Base-by-base conservation (phyloP, 2,113 vertebrate genomes). In the Erpornis zantholeuca region DNA sequence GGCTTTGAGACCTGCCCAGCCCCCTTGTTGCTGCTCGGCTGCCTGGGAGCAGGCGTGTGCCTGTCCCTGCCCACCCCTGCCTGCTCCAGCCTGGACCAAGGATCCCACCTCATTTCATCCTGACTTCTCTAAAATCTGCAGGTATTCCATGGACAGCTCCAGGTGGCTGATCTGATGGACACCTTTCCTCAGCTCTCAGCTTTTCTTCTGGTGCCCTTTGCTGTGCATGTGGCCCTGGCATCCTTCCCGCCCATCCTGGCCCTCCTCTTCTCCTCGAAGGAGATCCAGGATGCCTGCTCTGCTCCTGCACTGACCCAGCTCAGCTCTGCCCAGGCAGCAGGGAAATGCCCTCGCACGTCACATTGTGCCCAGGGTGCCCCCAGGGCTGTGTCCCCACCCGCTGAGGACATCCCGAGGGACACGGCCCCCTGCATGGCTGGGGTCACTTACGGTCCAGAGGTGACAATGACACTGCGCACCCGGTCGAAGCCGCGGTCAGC, bases 401-500 rank as follows among this genome's bases (percentile, higher is more conserved):
- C 23, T 10, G 2, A 7, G 61, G 42, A 15, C 59, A 42, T 8
- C 59, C 77, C 54, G 47, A 11, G 42, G 59, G 90, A 9, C 64
- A 24, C 1, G 0, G 10, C 29, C 24, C 66, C 29, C 77, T 38
- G 61, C 1, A 0, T 9, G 44, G 44, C 56, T 6, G 64, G 35
- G 65, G 61, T 68, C 88, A 99, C 99, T 99, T 98, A 99, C 99
- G 99, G 99, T 98, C 99, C 99, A 6, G 98, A 98, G 97, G 97
- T 97, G 87, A 99, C 98, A 9, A 99, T 98, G 97, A 99, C 96
- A 73, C 99, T 99, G 97, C 98, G 98, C 88, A 99, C 99, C 92
- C 98, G 97, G 50, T 99, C 98, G 19, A 99, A 98, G 95, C 99
- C 98, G 1, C 97, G 98, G 87, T 99, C 99, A 31, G 97, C 98